phyloP scores from a whole-genome alignment of 2,797 vertebrate genomes.

The Sebastes aleutianus region DNA sequence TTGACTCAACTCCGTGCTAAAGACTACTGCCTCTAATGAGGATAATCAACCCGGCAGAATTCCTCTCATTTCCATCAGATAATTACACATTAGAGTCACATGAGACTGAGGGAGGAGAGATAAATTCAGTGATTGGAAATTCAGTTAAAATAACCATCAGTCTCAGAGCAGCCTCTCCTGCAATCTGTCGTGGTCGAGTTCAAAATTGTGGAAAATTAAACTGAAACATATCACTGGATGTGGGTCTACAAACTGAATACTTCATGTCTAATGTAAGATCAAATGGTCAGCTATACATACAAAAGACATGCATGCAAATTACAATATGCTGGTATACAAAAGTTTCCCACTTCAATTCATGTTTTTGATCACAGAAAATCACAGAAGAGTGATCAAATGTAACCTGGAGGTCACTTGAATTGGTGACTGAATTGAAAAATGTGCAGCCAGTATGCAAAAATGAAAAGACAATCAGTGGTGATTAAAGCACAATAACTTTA shows the following conservation, averaged over 20 bases:
- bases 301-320: not conserved
- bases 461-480: not conserved
- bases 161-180: not conserved
- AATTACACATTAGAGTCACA: constrained; percentile 43
- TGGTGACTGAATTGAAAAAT: not conserved
- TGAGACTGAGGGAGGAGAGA: not conserved
- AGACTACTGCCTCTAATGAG: constrained; percentile 44
- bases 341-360: constrained; percentile 10
- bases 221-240: not conserved
- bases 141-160: constrained; percentile 11
- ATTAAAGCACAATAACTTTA: constrained; percentile 35
- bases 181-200: not conserved
- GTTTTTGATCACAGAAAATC: not conserved
- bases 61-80: constrained; percentile 34
- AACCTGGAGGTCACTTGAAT: not conserved
- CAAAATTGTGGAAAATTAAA: not conserved
- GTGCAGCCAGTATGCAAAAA: not conserved
- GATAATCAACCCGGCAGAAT: constrained; percentile 32
- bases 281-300: not conserved
- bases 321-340: not conserved
- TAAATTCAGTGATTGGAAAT: constrained; percentile 15
- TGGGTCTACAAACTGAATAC: not conserved
- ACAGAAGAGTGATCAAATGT: constrained; percentile 7
- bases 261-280: not conserved
- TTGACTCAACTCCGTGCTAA: constrained; percentile 18